These are phyloP conservation scores for Pelodiscus sinensis DNA, from an alignment of 2,113 vertebrate genomes.

Conservation along the genomic window DNA sequence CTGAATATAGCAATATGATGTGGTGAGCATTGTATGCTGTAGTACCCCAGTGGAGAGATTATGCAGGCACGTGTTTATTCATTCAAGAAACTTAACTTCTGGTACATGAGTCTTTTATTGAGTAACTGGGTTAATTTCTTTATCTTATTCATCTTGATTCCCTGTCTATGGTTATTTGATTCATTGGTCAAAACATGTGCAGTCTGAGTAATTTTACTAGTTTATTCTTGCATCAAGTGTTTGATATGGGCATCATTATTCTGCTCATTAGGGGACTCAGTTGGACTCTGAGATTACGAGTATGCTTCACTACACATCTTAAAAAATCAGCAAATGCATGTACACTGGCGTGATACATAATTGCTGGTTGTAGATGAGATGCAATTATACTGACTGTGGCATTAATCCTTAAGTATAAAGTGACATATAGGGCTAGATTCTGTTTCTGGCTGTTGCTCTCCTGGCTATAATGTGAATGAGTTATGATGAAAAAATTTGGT, in stretches of 20 bases:
- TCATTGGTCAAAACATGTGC: not conserved
- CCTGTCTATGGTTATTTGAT: not conserved
- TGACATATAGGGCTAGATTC: not conserved
- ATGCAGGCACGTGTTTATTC: not conserved
- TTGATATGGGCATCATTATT: not conserved
- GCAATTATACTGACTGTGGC: not conserved
- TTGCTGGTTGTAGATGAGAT: not conserved
- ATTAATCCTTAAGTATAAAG: not conserved
- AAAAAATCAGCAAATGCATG: not conserved
- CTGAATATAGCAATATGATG: not conserved
- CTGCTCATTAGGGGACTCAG: not conserved
- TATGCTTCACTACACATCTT: not conserved
- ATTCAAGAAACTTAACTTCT: not conserved
- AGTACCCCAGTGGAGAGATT: not conserved
- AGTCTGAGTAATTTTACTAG: not conserved
- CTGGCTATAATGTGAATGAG: not conserved
- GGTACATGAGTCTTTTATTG: not conserved
- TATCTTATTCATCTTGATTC: not conserved
- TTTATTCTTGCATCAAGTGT: not conserved
- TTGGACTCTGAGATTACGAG: not conserved
- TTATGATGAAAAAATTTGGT: not conserved
- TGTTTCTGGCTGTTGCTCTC: not conserved
- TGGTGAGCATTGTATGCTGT: not conserved
- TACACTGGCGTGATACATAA: not conserved
- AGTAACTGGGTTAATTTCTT: rapidly evolving